Evolutionary conservation across 2,113 vertebrate genomes (phyloP).

Genomic region (Cygnus atratus): DNA sequence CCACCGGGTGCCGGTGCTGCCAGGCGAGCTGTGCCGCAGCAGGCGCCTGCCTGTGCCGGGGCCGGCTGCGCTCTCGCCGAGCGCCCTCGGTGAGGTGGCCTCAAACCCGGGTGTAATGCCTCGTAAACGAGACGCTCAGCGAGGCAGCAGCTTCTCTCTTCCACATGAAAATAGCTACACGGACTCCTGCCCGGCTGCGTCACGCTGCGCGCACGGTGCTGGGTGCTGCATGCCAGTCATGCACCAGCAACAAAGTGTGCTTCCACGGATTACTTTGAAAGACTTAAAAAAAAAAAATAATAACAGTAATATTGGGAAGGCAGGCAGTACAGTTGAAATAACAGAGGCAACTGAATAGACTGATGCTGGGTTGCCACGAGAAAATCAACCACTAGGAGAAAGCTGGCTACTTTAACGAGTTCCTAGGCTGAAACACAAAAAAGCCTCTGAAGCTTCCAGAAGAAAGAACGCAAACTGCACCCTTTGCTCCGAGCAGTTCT

Average conservation of each 20-base stretch:
- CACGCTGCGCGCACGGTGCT: background rate
- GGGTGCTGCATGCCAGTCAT: background rate
- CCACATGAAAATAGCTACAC: background rate
- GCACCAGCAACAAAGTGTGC: background rate
- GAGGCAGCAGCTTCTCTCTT: rapidly evolving
- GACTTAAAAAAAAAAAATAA: background rate
- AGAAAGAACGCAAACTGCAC: slow-evolving; percentile 23
- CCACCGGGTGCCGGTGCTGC: rapidly evolving
- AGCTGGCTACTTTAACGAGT: slow-evolving; percentile 9
- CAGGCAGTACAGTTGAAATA: background rate
- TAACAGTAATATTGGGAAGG: background rate
- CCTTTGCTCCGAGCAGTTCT: rapidly evolving
- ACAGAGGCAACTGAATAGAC: background rate
- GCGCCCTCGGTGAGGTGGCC: background rate
- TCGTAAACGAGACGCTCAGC: background rate
- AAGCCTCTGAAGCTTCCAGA: slow-evolving; percentile 45
- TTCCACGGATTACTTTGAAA: background rate
- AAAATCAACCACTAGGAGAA: background rate
- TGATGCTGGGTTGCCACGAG: slow-evolving; percentile 25
- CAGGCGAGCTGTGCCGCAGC: background rate
- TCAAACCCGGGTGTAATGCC: background rate
- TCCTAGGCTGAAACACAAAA: slow-evolving; percentile 30
- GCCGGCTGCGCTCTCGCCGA: background rate
- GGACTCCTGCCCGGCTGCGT: background rate
- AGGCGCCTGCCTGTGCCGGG: rapidly evolving